Conservation (phyloP, 2,797 vertebrate genomes). For the Anas acuta region DNA sequence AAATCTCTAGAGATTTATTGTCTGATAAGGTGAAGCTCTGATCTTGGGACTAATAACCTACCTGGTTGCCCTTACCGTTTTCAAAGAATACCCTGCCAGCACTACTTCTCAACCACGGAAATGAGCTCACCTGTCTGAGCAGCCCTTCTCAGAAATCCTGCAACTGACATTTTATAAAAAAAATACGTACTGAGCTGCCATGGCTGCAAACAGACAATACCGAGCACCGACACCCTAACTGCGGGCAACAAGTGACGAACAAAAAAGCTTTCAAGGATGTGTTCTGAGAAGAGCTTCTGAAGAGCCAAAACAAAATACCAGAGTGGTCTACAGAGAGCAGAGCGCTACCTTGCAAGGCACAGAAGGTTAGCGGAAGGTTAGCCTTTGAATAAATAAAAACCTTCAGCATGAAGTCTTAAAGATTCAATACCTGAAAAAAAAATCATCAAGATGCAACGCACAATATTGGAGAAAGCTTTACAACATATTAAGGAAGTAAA, state of each 20-base stretch:
- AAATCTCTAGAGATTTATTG: not conserved
- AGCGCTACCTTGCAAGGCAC: not conserved
- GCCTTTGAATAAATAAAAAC: not conserved
- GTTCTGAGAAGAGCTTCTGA: not conserved
- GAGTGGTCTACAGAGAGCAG: not conserved
- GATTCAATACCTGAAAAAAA: not conserved
- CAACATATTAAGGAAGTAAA: not conserved
- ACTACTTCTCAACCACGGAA: not conserved
- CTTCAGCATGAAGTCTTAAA: not conserved
- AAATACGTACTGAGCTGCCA: not conserved
- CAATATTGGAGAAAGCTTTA: not conserved
- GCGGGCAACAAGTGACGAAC: not conserved
- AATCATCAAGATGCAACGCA: not conserved
- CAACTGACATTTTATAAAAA: not conserved
- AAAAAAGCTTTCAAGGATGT: not conserved
- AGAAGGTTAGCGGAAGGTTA: not conserved
- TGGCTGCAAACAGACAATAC: not conserved
- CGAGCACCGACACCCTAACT: not conserved
- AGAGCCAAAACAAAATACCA: not conserved
- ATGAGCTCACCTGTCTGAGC: not conserved
- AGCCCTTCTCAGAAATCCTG: conserved; percentile 27
- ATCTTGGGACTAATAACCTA: not conserved
- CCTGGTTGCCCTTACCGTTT: not conserved
- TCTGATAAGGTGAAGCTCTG: not conserved
- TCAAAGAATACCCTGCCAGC: not conserved